Conservation (phyloP, 2,888 invertebrate genomes). For the Lasioglossum morio region DNA sequence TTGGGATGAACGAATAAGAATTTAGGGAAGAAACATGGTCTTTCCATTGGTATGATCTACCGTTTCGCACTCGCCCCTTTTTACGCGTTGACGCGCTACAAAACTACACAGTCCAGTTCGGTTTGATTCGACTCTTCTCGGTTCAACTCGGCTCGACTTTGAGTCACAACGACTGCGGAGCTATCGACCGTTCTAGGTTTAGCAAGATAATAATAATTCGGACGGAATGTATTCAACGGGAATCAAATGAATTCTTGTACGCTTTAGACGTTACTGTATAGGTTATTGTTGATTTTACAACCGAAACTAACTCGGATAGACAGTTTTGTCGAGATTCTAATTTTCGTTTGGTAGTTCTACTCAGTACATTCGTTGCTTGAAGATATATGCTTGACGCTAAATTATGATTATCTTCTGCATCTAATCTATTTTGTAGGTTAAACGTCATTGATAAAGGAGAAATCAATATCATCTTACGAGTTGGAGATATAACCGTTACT, state of each 20-base stretch:
- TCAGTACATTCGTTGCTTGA: background rate
- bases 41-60: conserved; percentile 50
- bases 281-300: conserved; percentile 33
- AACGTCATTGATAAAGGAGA: conserved; percentile 3
- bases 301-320: background rate
- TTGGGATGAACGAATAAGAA: background rate
- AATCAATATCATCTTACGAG: conserved; percentile 5
- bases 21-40: background rate
- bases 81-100: conserved; percentile 65
- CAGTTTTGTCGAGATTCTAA: background rate
- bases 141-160: conserved; percentile 69
- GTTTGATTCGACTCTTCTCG: conserved; percentile 65
- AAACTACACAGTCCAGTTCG: conserved; percentile 62
- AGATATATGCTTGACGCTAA: background rate
- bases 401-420: background rate
- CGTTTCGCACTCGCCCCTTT: conserved; percentile 56
- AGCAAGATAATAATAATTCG: conserved; percentile 71
- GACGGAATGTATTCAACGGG: conserved; percentile 68
- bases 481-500: background rate
- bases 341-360: background rate
- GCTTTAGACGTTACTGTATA: conserved; percentile 25
- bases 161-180: conserved; percentile 70
- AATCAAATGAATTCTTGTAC: conserved; percentile 61
- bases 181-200: conserved; percentile 72
- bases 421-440: conserved; percentile 12